Evolutionary conservation across 1,140 invertebrate genomes (phyloP).

Genomic region (Cyphomyrmex costatus): DNA sequence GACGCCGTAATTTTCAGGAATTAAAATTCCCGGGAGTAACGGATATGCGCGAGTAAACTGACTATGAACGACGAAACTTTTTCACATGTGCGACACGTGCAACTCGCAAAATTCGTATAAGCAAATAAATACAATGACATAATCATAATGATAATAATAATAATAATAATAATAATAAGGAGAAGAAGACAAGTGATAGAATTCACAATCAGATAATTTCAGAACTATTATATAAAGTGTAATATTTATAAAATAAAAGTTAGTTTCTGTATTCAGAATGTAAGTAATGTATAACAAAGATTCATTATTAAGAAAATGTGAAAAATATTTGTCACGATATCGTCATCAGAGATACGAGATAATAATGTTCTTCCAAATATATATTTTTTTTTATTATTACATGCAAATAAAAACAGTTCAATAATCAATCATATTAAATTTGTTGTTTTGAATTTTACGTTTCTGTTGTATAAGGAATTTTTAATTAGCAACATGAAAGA

Average conservation of each 20-base stretch:
- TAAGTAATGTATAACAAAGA: not conserved
- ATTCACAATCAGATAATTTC: not conserved
- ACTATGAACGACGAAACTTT: conserved; percentile 53
- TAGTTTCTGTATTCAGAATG: not conserved
- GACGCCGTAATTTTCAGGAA: conserved; percentile 55
- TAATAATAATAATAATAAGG: no score
- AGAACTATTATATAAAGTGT: not conserved
- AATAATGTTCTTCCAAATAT: not conserved
- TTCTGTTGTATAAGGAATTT: not conserved
- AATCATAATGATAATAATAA: no score
- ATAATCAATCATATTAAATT: not conserved
- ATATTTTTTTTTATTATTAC: not conserved
- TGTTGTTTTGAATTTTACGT: conserved; percentile 1
- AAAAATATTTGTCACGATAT: not conserved
- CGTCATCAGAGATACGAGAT: not conserved
- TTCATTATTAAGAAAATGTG: not conserved
- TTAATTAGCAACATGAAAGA: not conserved
- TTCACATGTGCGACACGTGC: conserved; percentile 22
- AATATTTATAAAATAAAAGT: conserved; percentile 1
- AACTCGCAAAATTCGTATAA: conserved; percentile 11
- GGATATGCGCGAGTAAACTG: conserved; percentile 46
- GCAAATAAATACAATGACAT: not conserved
- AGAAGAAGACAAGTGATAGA: no score
- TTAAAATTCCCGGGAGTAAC: conserved; percentile 47
- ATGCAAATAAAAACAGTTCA: not conserved